Base-by-base conservation (phyloP, 2,797 vertebrate genomes). In the Meda fulgida region DNA sequence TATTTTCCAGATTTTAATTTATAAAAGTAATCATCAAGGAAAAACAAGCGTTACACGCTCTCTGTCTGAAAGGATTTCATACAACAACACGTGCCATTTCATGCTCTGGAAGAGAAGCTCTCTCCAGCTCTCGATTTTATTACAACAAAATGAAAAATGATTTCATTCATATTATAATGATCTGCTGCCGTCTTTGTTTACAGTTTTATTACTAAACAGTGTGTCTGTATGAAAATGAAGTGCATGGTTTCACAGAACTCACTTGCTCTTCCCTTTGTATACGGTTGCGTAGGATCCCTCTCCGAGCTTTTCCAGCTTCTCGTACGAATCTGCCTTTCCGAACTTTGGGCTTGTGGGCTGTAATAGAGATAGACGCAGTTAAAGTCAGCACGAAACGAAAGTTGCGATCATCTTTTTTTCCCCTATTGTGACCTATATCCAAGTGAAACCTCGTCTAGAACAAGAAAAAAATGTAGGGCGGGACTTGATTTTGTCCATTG, bases 181-280 rank as follows among this genome's bases (percentile, higher is more conserved):
- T 46, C 43, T 78, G 58, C 81, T 18, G 80, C 13, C n/a, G 71
- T 86, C n/a, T 55, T 78, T 58, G 36, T 34, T 73, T 23, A n/a
- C 73, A 18, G 73, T n/a, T n/a, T 7, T 2, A 8, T 76, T 76
- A 18, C 51, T 76, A 58, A 76, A 53, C 48, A 4, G 60, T 16
- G 60, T 67, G 65, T 36, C 65, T 36, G 65, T 51, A 55, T 63
- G 86, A 3, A 67, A 26, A 18, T 3, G 65, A 6, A 7, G 5
- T 7, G 26, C n/a, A n/a, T 40, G 34, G 34, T 43, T 71, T 9
- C 36, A 21, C 31, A 65, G 6, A 14, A 96, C 98, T 97, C 94
- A 99, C 98, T 98, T 99, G 98, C 98, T 99, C 93, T 99, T 99
- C 83, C 98, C 98, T 95, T 99, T 99, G 94, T 98, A 99, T 53